Base-by-base conservation (phyloP, 92 coral and sea anemone species). In the Montipora capitata region DNA sequence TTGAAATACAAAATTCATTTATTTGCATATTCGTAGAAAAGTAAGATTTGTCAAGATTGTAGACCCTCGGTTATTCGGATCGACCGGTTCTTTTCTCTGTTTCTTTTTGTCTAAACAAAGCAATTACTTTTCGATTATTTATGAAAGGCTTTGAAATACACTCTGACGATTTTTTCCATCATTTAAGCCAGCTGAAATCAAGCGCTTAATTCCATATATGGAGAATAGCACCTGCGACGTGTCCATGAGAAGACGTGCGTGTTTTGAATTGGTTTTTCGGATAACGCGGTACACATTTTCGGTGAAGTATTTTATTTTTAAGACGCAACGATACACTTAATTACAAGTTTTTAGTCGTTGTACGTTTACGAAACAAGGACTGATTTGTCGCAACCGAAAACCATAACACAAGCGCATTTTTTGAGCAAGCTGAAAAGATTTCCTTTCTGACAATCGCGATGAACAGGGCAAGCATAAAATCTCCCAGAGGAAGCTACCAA, bases 401-500 rank as follows among this genome's bases (percentile, higher is more conserved):
- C 20, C 17, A 63, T 7, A 16, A 56, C 61, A 16, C 70, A 18
- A 4, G 67, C n/a, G 6, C 4, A 40, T 80, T 44, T 20, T 44
- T 2, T 35, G 8, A 51, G 38, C 75, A 67, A 48, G 35, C 56
- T 27, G 17, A 62, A 63, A 80, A 27, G 48, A 48, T 0, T 48
- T 5, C 52, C 10, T 48, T 10, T 1, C 2, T 3, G 10, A 67
- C 13, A 82, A 82, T 83, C 68, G 80, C 73, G 72, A 8, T 73
- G 72, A 20, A 69, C 4, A 66, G 62, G 10, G 59, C 72, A 82
- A 59, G 54, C 51, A 17, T 2, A 12, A 18, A 61, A 9, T 35
- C 54, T 7, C 8, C 73, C 39, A 87, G 73, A 9, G 94, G 84
- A 58, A 79, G 15, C 57, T 88, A 95, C 65, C 92, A 92, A 48